Evolutionary conservation across 2,113 vertebrate genomes (phyloP).

Genomic region (Thunnus maccoyii): DNA sequence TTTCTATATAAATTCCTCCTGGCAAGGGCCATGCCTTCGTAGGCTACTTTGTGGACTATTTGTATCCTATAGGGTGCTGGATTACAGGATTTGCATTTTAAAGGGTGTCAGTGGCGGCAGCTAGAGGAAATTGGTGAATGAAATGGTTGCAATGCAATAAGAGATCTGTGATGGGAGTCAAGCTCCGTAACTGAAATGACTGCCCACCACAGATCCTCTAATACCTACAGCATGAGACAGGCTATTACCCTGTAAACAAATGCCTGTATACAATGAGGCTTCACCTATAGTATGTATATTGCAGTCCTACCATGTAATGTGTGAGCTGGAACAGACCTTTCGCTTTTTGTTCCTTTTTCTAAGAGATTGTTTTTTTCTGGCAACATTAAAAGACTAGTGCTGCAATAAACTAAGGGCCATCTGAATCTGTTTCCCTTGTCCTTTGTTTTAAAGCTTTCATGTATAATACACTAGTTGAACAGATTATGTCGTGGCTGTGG

Average conservation of each 20-base stretch:
- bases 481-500: constrained; percentile 32
- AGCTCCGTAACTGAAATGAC: constrained; percentile 48
- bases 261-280: constrained; percentile 19
- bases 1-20: constrained; percentile 19
- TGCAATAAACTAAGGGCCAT: constrained; percentile 32
- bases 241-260: constrained; percentile 28
- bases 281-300: background rate
- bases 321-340: background rate
- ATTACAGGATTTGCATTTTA: constrained; percentile 76
- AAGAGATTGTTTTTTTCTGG: constrained; percentile 16
- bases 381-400: constrained; percentile 7
- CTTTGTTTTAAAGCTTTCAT: constrained; percentile 42
- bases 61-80: constrained; percentile 51
- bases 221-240: constrained; percentile 35
- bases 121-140: constrained; percentile 49
- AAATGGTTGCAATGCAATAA: constrained; percentile 55
- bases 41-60: constrained; percentile 54
- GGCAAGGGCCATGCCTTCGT: constrained; percentile 22
- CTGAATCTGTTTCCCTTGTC: constrained; percentile 24
- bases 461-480: constrained; percentile 48
- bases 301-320: background rate
- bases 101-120: constrained; percentile 62
- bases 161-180: constrained; percentile 54
- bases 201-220: constrained; percentile 35
- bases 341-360: constrained; percentile 8